Conservation (phyloP, 2,888 invertebrate genomes). For the Labia minor region DNA sequence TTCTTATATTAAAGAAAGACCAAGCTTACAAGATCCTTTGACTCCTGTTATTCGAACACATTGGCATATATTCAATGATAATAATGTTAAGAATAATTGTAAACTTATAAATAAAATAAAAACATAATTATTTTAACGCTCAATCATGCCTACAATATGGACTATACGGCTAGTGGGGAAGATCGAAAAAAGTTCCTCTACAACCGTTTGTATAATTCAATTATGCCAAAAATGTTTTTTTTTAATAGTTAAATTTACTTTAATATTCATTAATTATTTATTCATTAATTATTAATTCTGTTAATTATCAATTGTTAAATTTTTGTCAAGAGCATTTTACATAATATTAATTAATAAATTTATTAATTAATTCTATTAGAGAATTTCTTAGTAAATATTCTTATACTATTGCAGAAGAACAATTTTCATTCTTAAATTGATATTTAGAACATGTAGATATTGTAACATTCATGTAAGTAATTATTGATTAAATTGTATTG, state of each 20-base stretch:
- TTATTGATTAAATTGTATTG: constrained; percentile 13
- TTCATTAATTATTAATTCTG: neutral
- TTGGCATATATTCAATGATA: constrained; percentile 13
- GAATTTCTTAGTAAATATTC: neutral
- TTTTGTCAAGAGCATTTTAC: too few relatives aligned
- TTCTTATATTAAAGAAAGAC: neutral
- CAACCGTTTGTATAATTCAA: neutral
- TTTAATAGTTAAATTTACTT: neutral
- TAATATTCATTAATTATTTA: neutral
- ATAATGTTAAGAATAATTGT: constrained; percentile 13
- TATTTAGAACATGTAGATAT: constrained; percentile 13
- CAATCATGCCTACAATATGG: constrained; percentile 13
- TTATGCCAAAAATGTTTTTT: neutral
- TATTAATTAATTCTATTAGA: neutral
- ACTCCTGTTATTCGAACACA: constrained; percentile 13
- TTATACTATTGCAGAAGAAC: constrained; percentile 4
- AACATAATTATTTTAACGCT: constrained; percentile 5
- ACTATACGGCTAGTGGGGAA: constrained; percentile 13
- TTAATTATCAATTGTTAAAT: neutral
- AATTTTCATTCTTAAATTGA: constrained; percentile 13
- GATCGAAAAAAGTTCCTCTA: constrained; percentile 13
- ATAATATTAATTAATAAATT: neutral
- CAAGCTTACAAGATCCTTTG: constrained; percentile 13
- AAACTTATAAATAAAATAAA: constrained; percentile 5
- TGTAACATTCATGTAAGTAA: constrained; percentile 13